Evolutionary conservation across 1,140 invertebrate genomes (phyloP), one percentile per base, ranked within the genome.

Genomic region (Drosophila mojavensis): DNA sequence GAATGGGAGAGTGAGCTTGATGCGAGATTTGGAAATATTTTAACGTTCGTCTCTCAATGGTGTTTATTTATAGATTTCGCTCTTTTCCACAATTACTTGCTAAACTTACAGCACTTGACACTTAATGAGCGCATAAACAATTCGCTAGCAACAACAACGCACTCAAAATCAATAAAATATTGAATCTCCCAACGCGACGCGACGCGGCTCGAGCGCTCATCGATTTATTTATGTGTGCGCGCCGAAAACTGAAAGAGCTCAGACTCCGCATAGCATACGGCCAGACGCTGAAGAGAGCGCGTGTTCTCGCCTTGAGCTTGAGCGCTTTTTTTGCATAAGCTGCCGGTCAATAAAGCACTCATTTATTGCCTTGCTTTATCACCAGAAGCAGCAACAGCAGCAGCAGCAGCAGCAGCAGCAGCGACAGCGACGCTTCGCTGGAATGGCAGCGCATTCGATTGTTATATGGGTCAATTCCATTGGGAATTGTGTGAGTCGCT

Each of bases 401-500:
- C 62, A 54, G 48, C 50, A 60, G 30, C 30, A 33, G 30, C 5
- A 0, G 6, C n/a, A n/a, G n/a, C 5, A 33, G 30, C 51, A 48
- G 39, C 30, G 28, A 28, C 36, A 30, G 63, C n/a, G 26, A 17
- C 20, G 28, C 51, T 54, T 45, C 28, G 75, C 72, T 67, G 75
- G 70, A 62, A 77, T 11, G 17, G 64, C 75, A 75, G 51, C 58
- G 61, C 5, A 58, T 61, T 41, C 60, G 66, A 81, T 69, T 80
- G 63, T 88, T 81, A 92, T 90, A 81, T 92, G 85, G 91, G 91
- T 92, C 91, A 74, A 91, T 90, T 92, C 91, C 91, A 92, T 56
- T 90, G 91, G 88, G 91, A 91, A 78, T 63, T 79, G 58, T 51
- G 72, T 67, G 71, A 60, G 11, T 36, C 36, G 54, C 36, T 54